Base-by-base conservation (phyloP, 2,113 vertebrate genomes). In the Leptosomus discolor region DNA sequence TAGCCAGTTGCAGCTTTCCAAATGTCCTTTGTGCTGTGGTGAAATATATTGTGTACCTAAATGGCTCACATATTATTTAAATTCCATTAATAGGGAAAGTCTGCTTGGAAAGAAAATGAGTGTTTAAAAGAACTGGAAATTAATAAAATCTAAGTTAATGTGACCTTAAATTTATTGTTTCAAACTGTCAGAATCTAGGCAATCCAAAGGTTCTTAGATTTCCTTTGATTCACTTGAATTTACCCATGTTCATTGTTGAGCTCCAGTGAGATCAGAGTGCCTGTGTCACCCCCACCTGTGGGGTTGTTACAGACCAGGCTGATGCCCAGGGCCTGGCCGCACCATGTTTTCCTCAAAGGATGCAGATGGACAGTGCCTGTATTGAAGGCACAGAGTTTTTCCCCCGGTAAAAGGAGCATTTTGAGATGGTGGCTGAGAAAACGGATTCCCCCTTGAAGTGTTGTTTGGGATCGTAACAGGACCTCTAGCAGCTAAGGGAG, bases 1-100 rank as follows among this genome's bases (percentile, higher is more conserved):
- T 94, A 92, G 83, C 92, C 88, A 90, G 3, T 88, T 94, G 88
- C 88, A 94, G 71, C 36, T 90, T 84, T 88, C 37, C 13, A 90
- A 88, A 80, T 81, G 79, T 90, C 88, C 68, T 92, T 92, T 88
- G 67, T 93, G 26, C 68, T 89, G 60, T 74, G 36, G 24, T 41
- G 81, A 41, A 86, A 70, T 78, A 74, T 56, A 80, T 46, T 81
- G 29, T 54, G 6, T 56, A 60, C 45, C 19, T 82, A 56, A 91
- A 69, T 69, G 73, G 41, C 73, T 85, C 5, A 3, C 43, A 71
- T 70, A 37, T 83, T 3, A 50, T 88, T 84, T 82, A 71, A 60
- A 92, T 94, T 81, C 77, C 14, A 22, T 71, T 56, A 43, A 26
- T 60, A 41, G 9, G 53, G 23, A 64, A 77, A 78, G 24, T 32